Evolutionary conservation across 2,113 vertebrate species (phyloP).

Genomic region (Centropus unirufus): DNA sequence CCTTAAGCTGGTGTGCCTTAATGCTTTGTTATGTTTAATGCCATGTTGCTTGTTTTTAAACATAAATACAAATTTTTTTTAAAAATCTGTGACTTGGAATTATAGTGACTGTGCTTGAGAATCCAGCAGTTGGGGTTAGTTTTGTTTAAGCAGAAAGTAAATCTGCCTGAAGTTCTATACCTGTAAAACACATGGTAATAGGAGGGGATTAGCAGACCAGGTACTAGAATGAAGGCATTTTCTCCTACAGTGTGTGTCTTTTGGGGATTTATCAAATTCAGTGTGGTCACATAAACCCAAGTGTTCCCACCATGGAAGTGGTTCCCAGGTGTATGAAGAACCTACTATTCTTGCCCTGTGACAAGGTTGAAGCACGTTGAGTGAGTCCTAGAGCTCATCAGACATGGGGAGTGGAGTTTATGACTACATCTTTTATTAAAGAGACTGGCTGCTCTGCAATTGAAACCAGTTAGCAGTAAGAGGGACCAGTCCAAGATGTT

Average conservation of each 20-base stretch:
- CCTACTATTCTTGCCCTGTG: neutral
- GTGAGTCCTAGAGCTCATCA: neutral
- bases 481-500: neutral
- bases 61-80: neutral
- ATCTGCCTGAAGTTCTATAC: neutral
- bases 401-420: neutral
- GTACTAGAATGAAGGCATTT: neutral
- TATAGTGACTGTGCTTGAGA: neutral
- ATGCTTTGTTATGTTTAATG: neutral
- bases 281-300: neutral
- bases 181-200: neutral
- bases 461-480: neutral
- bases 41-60: neutral
- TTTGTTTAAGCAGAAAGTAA: neutral
- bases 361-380: neutral
- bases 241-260: neutral
- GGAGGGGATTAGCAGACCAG: neutral
- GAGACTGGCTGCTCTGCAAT: neutral
- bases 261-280: neutral
- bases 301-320: neutral
- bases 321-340: neutral
- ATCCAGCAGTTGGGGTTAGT: neutral
- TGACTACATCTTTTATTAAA: neutral
- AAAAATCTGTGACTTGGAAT: neutral
- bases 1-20: neutral